A percentile compares a stretch with the other conserved stretches of the same genome.
phyloP scores from a whole-genome alignment of 1,140 invertebrate genomes.

The Helicoverpa armigera region DNA sequence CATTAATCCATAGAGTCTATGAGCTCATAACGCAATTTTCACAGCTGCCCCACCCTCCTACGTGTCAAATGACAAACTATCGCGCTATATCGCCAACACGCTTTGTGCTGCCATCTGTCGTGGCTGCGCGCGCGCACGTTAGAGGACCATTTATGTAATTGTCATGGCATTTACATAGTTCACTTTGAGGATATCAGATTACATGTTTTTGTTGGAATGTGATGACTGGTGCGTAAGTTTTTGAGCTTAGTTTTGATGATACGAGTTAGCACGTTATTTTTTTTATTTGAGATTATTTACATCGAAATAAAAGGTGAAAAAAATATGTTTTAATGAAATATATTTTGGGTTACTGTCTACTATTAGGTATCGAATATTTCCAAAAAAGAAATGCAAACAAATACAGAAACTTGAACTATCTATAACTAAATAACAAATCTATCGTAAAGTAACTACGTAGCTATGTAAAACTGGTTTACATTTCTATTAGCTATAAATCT shows the following conservation, averaged over 20 bases:
- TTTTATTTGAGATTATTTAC: too few species aligned
- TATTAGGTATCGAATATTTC: too few species aligned
- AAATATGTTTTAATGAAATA: too few species aligned
- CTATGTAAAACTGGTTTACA: not conserved
- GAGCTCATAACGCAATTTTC: not conserved
- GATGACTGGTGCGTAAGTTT: not conserved
- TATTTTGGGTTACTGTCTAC: too few species aligned
- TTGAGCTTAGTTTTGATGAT: too few species aligned
- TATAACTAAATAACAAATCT: too few species aligned
- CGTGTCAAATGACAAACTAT: conserved; percentile 36
- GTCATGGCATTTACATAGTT: conserved; percentile 5
- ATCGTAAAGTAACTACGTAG: too few species aligned
- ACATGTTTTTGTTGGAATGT: conserved; percentile 2
- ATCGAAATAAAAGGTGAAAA: too few species aligned
- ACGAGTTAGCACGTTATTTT: too few species aligned
- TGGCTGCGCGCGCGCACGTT: conserved; percentile 1
- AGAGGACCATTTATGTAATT: conserved; percentile 32
- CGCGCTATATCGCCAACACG: not conserved
- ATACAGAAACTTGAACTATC: too few species aligned
- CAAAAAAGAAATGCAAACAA: too few species aligned
- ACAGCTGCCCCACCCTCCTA: conserved; percentile 35
- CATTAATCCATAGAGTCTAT: not conserved
- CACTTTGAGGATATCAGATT: conserved; percentile 23
- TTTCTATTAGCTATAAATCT: not conserved
- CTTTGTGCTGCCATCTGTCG: conserved; percentile 37